These are phyloP conservation scores for Megaleporinus macrocephalus DNA, from an alignment of 2,113 vertebrate species.

Conservation along the genomic window DNA sequence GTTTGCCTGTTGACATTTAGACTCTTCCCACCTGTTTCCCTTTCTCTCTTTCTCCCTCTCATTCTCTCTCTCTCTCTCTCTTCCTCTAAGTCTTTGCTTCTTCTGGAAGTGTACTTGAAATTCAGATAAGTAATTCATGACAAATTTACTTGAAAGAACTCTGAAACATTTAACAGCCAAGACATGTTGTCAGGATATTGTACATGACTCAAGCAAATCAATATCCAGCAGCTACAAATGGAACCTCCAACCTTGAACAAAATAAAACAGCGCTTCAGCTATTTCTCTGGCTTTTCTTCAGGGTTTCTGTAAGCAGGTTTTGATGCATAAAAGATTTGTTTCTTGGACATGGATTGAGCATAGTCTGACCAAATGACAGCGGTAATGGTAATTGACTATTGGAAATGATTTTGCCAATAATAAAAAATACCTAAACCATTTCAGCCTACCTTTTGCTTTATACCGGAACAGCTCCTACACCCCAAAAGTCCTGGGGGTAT, in stretches of 20 bases:
- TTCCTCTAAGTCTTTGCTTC: neutral
- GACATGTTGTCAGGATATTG: slow-evolving; percentile 4
- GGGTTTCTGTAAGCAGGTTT: too few relatives aligned
- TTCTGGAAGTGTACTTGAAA: neutral
- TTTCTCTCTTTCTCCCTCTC: slow-evolving; percentile 3
- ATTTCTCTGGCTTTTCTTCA: too few relatives aligned
- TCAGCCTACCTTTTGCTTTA: too few relatives aligned
- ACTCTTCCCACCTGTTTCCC: neutral
- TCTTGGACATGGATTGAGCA: too few relatives aligned
- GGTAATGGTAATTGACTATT: too few relatives aligned
- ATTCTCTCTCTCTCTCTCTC: neutral
- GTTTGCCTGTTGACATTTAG: slow-evolving; percentile 29
- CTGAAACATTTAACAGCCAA: neutral
- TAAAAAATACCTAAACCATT: too few relatives aligned
- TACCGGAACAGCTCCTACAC: too few relatives aligned
- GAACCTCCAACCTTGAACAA: neutral
- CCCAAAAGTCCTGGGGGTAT: too few relatives aligned
- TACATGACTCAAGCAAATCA: slow-evolving; percentile 6
- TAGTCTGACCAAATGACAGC: too few relatives aligned
- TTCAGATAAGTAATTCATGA: slow-evolving; percentile 25
- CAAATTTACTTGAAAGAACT: slow-evolving; percentile 3
- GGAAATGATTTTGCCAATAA: too few relatives aligned
- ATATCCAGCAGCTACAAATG: slow-evolving; percentile 5
- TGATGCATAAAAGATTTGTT: too few relatives aligned
- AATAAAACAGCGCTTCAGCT: too few relatives aligned